Evolutionary conservation across 2,888 invertebrate species (phyloP).

Genomic region (Parochlus steinenii): DNA sequence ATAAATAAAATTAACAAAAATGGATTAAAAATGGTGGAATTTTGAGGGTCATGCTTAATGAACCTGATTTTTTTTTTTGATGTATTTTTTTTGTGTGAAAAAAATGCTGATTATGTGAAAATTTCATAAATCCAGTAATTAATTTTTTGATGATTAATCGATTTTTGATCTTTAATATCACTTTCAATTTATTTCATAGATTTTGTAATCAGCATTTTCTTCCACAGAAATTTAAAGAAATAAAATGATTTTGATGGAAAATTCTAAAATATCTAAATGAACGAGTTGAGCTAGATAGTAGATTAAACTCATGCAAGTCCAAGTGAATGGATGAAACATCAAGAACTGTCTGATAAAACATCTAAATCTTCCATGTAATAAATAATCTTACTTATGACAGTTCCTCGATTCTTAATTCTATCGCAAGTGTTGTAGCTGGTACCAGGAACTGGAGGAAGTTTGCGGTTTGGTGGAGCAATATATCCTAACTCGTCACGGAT

Average conservation of each 20-base stretch:
- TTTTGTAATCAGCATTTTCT: not conserved
- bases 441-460: slow-evolving; percentile 81
- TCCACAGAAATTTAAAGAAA: not conserved
- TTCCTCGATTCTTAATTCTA: slow-evolving; percentile 78
- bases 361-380: slow-evolving; percentile 16
- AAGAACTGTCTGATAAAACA: not conserved
- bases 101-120: not conserved
- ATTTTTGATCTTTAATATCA: too few relatives aligned
- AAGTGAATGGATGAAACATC: not conserved
- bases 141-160: not conserved
- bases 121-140: not conserved
- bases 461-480: slow-evolving; percentile 84
- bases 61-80: not conserved
- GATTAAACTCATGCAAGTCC: not conserved
- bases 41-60: not conserved
- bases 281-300: not conserved
- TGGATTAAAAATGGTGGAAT: too few relatives aligned
- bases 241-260: not conserved
- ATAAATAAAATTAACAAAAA: not conserved
- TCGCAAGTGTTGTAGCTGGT: slow-evolving; percentile 90
- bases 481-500: slow-evolving; percentile 80
- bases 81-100: not conserved
- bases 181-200: too few relatives aligned
- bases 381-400: slow-evolving; percentile 68
- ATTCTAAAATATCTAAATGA: not conserved